Base-by-base conservation (phyloP, 2,888 invertebrate genomes). In the Operophtera brumata region DNA sequence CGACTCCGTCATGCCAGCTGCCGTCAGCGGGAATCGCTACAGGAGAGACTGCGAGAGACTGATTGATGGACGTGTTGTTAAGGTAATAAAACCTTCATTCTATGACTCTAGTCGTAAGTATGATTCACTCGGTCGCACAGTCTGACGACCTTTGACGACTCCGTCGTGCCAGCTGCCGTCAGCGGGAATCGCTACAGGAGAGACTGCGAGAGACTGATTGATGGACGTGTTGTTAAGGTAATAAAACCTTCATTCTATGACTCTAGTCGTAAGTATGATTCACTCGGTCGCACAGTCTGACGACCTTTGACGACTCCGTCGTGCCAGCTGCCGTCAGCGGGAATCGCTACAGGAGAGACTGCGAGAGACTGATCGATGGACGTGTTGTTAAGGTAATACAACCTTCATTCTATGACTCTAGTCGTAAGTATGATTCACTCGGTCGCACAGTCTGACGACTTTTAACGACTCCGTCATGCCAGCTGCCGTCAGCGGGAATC, bases 51-150 rank as follows among this genome's bases (percentile, higher is more conserved):
- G 89, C 54, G 96, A 96, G 77, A 91, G 96, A 61, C 91, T 96
- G 36, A 92, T 96, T 62, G 95, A 95, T 65, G 94, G 95, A 42
- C 91, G 94, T 48, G 69, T 82, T 51, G 77, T 86, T 65, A 94
- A 94, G 71, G 91, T 87, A 58, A 39, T 30, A 30, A 2, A 0
- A 20, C 20, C 20, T 20, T 20, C 20, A 20, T 20, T 20, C 20
- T 4, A 2, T 20, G 20, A 2, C 20, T 20, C 2, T 20, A 20
- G 4, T 20, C 4, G 20, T 3, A 20, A 20, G 97, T 97, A 30
- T 96, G 96, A 70, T 97, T 97, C 75, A 96, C 96, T 42, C 92
- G 96, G 52, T 96, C 96, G 4, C 96, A 96, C 77, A 96, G 96
- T 0, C 82, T 96, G 64, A 95, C 96, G 26, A 96, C 96, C 5